Evolutionary conservation across 1,140 invertebrate genomes (phyloP), one percentile per base, ranked within the genome.

Genomic region (Dendrolimus punctatus): DNA sequence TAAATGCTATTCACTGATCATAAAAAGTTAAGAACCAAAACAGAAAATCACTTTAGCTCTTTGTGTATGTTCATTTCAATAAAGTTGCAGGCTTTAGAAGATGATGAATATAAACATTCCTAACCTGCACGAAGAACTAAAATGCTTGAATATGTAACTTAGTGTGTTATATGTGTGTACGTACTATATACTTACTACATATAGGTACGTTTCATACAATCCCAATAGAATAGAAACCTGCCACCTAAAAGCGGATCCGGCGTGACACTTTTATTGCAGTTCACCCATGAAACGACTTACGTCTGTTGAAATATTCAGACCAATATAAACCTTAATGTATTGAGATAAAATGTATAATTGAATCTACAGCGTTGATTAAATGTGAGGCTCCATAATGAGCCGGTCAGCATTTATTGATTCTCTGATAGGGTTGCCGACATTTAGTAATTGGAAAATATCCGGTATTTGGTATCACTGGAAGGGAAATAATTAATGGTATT

Each of bases 341-440:
- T 48, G 10, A 4, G 6, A 41, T 55, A 76, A 51, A 49, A 61
- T 48, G 52, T 45, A 53, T 49, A 59, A 23, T 73, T 6, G 57
- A 36, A 39, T 56, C 57, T 41, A 8, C 42, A n/a, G 40, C 46
- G 58, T 71, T 72, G 70, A 75, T 76, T 76, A 72, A 68, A 74
- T 71, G 70, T 66, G 58, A 64, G 71, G 63, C 49, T 66, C 67
- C 70, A 69, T 76, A 78, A 78, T 78, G 72, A 78, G 71, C 71
- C 63, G 75, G 77, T 78, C 75, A 80, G 77, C 73, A 71, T 70
- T 75, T 80, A 80, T 80, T 80, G 75, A 80, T 80, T 80, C 75
- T 23, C 23, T 23, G 23, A 23, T 23, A 23, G 23, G 23, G 23
- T 23, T 23, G 23, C 23, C 23, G 23, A 23, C 23, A 23, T 23